phyloP scores from a whole-genome alignment of 23 tunicate genomes.

The Ciona savignyi region DNA sequence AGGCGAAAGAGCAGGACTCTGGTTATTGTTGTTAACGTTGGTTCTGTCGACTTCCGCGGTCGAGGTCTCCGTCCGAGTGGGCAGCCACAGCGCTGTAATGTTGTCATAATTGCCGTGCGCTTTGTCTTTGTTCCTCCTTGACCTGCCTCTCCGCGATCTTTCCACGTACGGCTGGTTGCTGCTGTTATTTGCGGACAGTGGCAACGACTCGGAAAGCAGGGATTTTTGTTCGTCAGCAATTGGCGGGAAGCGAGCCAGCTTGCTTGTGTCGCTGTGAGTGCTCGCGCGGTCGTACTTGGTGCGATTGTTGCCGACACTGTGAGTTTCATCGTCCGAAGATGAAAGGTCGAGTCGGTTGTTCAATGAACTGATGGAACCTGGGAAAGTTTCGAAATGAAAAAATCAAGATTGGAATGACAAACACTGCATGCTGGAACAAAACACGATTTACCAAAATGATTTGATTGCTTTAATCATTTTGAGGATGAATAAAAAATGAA shows the following conservation, averaged over 20 bases:
- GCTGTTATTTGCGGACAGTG: neutral
- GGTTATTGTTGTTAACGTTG: neutral
- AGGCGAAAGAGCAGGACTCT: neutral
- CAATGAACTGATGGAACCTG: conserved; percentile 26
- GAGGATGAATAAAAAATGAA: too few relatives aligned
- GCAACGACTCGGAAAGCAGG: neutral
- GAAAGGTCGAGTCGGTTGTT: conserved; percentile 36
- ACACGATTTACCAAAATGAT: too few relatives aligned
- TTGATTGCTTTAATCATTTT: too few relatives aligned
- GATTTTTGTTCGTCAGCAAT: neutral
- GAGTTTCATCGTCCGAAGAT: conserved; percentile 10
- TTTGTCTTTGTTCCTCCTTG: neutral
- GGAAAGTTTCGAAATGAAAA: conserved; percentile 2
- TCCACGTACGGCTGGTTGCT: neutral
- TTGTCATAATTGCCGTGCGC: neutral
- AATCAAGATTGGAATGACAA: too few relatives aligned
- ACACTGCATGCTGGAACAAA: too few relatives aligned
- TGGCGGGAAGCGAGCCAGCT: neutral
- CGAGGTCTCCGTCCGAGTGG: neutral
- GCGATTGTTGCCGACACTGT: neutral
- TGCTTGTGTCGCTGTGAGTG: neutral
- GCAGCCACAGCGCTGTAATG: neutral
- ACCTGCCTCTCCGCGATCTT: neutral
- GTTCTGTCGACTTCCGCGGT: neutral
- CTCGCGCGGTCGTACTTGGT: neutral